Evolutionary conservation across 2,797 vertebrate genomes (phyloP), one percentile per base, ranked within the genome.

Genomic region (Poeciliopsis gracilis): DNA sequence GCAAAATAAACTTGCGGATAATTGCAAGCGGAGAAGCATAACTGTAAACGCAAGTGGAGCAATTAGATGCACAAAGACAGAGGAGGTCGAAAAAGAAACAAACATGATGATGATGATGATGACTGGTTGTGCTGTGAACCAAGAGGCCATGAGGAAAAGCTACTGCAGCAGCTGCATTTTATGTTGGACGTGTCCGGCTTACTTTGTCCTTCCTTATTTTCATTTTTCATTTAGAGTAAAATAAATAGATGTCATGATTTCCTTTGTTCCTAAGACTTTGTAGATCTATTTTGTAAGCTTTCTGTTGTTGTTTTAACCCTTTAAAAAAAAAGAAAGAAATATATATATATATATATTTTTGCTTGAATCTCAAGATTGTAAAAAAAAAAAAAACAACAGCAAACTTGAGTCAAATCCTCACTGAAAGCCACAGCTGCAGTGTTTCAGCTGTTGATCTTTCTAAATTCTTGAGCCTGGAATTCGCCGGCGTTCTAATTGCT

Each of bases 1-100:
- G 51, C 51, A 9, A 9, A 53, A 53, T 53, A n/a, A 55, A 46
- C 71, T 75, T 80, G 45, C 73, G 70, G 46, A 79, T 76, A 59
- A 74, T 61, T 78, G 25, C 33, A 28, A 46, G 59, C 59, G 8
- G 18, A 36, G 30, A 33, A 63, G 30, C 59, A 36, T 33, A 36
- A 63, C 30, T 36, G 30, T 18, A 36, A 63, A 63, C 59, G 20
- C 59, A 63, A 63, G 30, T 33, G 15, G 59, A 63, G 59, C 59
- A 63, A 33, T 77, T 75, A 16, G 8, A 25, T 49, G 25, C 33
- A 57, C 23, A 45, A 59, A 72, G 15, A 66, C 57, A 66, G 61
- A 77, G 75, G 55, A 72, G 63, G 36, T 11, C 11, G 12, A 9
- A 0, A 0, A 7, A 30, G 11, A 51, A 16, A 70, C 38, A 45